These are phyloP conservation scores for Leptinotarsa tumamoca DNA, from an alignment of 2,888 invertebrate genomes.

Conservation along the genomic window DNA sequence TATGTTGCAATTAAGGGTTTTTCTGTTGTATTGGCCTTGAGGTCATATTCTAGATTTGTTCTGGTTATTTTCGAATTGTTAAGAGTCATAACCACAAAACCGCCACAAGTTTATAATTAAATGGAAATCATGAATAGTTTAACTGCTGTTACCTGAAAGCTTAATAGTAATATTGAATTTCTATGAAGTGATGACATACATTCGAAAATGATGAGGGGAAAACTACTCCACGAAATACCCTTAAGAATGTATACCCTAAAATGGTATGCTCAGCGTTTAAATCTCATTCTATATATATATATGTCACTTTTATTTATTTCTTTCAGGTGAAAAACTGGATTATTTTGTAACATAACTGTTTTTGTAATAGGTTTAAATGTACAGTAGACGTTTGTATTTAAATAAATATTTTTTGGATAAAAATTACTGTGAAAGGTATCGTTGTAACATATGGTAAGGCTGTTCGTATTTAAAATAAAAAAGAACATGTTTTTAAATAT, in stretches of 20 bases:
- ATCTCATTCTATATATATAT: constrained; percentile 46
- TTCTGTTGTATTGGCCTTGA: constrained; percentile 9
- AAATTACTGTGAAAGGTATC: constrained; percentile 51
- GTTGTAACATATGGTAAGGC: constrained; percentile 66
- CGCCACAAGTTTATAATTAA: neutral
- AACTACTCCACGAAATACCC: constrained; percentile 3
- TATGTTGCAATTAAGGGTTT: constrained; percentile 62
- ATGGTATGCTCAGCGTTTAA: constrained; percentile 18
- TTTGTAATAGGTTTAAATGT: constrained; percentile 53
- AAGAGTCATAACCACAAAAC: constrained; percentile 3
- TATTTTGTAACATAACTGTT: constrained; percentile 54
- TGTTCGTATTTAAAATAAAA: constrained; percentile 54
- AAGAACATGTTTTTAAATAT: constrained; percentile 56
- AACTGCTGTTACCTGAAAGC: neutral
- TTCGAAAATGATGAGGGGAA: constrained; percentile 11
- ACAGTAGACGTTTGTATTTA: constrained; percentile 57
- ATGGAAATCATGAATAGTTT: neutral
- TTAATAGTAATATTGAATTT: neutral
- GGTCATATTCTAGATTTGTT: neutral
- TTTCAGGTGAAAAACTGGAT: constrained; percentile 46
- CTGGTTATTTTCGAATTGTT: constrained; percentile 10
- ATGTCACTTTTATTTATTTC: constrained; percentile 49
- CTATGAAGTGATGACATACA: neutral
- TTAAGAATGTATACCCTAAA: neutral
- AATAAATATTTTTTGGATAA: constrained; percentile 42